Evolutionary conservation across 2,797 vertebrate species (phyloP), one percentile per base, ranked within the genome.

Genomic region (Orestias chungarensis): DNA sequence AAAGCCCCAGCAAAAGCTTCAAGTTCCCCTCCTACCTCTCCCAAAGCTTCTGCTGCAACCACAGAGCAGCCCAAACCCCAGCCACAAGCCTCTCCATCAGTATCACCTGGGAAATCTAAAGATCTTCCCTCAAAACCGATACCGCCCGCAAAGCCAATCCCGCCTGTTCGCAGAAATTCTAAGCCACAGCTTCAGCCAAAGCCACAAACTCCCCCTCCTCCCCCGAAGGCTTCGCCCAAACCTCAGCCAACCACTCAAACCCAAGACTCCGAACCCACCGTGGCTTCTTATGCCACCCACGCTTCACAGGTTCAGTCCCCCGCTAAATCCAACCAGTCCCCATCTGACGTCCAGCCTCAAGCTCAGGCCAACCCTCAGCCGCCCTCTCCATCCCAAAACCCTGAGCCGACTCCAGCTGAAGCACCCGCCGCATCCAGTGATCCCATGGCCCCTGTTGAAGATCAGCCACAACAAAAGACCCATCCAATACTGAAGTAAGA

Each of bases 401-500:
- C 91, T 5, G 91, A 89, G 65, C 31, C 86, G 0, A 67, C 52
- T 57, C 64, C 75, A 1, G 79, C 70, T 54, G 88, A 91, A 62
- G 76, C 77, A 50, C 73, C 83, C 1, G 76, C 72, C 6, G 80
- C 78, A 66, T 62, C 81, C 71, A 85, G 90, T 72, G 92, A 96
- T 87, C 87, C 87, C 33, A 89, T 94, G 87, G 92, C 90, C 33
- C 89, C 84, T 14, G 89, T 76, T 72, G 93, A 95, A 68, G 94
- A 95, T 43, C 93, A 94, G 71, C 93, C 92, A 0, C 95, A 96
- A 78, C 96, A 95, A 89, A 97, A 97, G 94, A 91, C 95, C 80
- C 97, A 99, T 82, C 97, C 98, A 68, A 96, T 97, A 74, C 94
- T 99, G 78, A 99, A 99, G 98, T 99, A 98, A 99, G 96, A 94